Evolutionary conservation across 1,140 invertebrate species (phyloP).

Genomic region (Wasmannia auropunctata): DNA sequence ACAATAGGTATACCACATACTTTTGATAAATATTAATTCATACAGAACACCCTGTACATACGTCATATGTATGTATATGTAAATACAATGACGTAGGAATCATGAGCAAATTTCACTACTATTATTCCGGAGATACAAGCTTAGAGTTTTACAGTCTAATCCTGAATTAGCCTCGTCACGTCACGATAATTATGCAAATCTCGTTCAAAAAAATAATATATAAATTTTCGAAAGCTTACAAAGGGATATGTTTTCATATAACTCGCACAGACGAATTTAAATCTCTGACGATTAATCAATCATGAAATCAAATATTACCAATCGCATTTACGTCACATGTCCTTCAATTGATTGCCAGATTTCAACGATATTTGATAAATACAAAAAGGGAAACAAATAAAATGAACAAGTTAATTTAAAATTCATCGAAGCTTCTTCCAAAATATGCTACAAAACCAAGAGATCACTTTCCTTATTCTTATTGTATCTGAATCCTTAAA

Average conservation of each 20-base stretch:
- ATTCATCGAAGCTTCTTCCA: not conserved
- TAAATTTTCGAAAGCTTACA: not conserved
- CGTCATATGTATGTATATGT: slow-evolving; percentile 17
- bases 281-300: not conserved
- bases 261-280: not conserved
- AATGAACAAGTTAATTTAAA: not conserved
- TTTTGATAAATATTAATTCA: slow-evolving; percentile 14
- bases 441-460: not conserved
- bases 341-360: not conserved
- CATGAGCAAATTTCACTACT: slow-evolving; percentile 5
- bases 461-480: not conserved
- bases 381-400: not conserved
- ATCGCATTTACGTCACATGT: not conserved
- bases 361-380: not conserved
- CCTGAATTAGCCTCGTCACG: not conserved
- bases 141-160: slow-evolving; percentile 1
- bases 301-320: not conserved
- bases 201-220: slow-evolving; percentile 1
- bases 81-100: slow-evolving; percentile 15
- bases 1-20: not conserved
- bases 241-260: not conserved
- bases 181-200: not conserved
- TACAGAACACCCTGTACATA: slow-evolving; percentile 38
- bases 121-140: slow-evolving; percentile 16
- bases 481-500: not conserved